Evolutionary conservation across 2,888 invertebrate genomes (phyloP), one percentile per base, ranked within the genome.

Genomic region (Agonopterix arenella): DNA sequence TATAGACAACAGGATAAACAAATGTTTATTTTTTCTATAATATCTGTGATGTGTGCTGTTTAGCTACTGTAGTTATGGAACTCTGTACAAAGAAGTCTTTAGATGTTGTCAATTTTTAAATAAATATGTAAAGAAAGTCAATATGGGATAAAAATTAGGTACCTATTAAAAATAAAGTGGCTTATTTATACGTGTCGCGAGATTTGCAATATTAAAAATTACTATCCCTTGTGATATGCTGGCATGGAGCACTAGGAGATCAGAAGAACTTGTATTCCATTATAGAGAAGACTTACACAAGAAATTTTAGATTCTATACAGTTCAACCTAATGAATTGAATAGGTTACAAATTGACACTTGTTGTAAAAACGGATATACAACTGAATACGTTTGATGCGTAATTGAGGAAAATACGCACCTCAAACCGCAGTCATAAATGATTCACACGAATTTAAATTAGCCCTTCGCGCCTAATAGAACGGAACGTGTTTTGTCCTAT

Each of bases 71-170:
- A 80, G 70, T 63, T 61, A 62, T 61, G 66, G 66, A 73, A 74
- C 66, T 79, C 74, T 82, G 80, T 83, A 80, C 79, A 83, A 80
- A 79, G 63, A 73, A 64, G 62, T 79, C 69, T 78, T 72, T 77
- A 79, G 73, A 68, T 79, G 76, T 83, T 81, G 84, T 84, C 82
- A 84, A 84, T 84, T 84, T 77, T 65, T 73, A 50, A 49, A 45
- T 18, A 38, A 45, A 40, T 67, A 57, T 43, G 43, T 43, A 11
- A 11, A 11, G 40, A 59, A 54, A 61, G 70, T 73, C 68, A 68
- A 66, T 73, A 66, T 51, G 54, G 55, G 55, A 54, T 58, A 28
- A 28, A 28, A 28, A 28, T 28, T 55, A 62, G 63, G 64, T 70
- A 71, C 68, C 59, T 66, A 64, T 62, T 65, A 73, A 74, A 70